Evolutionary conservation across 2,797 vertebrate species (phyloP), one percentile per base, ranked within the genome.

Genomic region (Clarias pachynema): DNA sequence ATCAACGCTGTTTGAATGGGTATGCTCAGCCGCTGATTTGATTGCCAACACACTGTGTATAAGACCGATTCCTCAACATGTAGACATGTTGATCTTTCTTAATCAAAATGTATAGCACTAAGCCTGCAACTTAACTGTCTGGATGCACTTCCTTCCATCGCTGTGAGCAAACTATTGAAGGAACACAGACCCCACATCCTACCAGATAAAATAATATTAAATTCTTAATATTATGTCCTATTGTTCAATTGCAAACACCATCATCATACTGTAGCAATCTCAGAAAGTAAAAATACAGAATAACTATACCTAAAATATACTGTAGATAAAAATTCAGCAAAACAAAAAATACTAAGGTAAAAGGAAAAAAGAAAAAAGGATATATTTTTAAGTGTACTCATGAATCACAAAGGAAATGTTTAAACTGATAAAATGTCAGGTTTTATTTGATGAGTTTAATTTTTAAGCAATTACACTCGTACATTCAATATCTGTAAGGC

Each of bases 191-290:
- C 26, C 63, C 8, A 29, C 24, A 57, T 78, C 37, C 56, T 62
- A 78, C 63, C 31, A 70, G 29, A 70, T 26, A 3, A 70, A 70
- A 69, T 31, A 70, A 34, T 34, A 34, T 34, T 34, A 34, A 34
- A 34, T 34, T 34, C 34, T 78, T 84, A 73, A 85, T 72, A 80
- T 37, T 73, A 65, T 74, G 15, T 65, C 40, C 29, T 57, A 56
- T 49, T 68, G 69, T 53, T 81, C 15, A 24, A 40, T 29, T 68
- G 60, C 77, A 15, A 26, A 79, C 5, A 59, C 59, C 29, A 62
- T 44, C 40, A 79, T 77, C 74, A 24, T 20, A 34, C 34, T 34
- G 34, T 34, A 77, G 74, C 31, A 34, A 22, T 57, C 16, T 57
- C 22, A 18, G 12, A 26, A 9, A 16, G 18, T 26, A 44, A 49